These are phyloP conservation scores for Sesamia nonagrioides DNA, from an alignment of 1,140 invertebrate species.

Conservation along the genomic window DNA sequence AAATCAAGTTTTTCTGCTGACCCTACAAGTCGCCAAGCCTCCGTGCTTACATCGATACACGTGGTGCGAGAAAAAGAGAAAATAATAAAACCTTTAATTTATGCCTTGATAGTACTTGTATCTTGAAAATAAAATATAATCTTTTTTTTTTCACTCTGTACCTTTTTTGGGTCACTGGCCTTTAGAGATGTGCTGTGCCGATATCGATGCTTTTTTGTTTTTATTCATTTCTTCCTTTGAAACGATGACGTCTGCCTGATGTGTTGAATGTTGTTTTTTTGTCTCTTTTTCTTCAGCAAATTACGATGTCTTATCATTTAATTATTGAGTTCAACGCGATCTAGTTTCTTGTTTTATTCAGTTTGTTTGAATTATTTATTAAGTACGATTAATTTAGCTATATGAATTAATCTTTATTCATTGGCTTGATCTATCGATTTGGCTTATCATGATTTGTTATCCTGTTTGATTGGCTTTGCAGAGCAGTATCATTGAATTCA, in stretches of 20 bases:
- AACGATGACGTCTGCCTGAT: constrained; percentile 47
- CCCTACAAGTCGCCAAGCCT: constrained; percentile 68
- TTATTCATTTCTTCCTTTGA: constrained; percentile 26
- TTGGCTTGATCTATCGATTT: constrained; percentile 13
- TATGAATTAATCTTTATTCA: constrained; percentile 30
- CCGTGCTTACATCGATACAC: constrained; percentile 74
- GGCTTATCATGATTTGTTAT: constrained; percentile 27
- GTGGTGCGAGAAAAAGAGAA: constrained; percentile 83
- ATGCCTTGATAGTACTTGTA: constrained; percentile 86
- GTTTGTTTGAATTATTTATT: constrained; percentile 21
- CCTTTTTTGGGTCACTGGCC: constrained; percentile 84
- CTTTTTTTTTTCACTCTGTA: constrained; percentile 66
- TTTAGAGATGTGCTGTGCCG: constrained; percentile 69
- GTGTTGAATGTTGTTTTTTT: constrained; percentile 30
- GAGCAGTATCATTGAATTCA: too few relatives aligned
- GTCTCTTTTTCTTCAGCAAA: constrained; percentile 16
- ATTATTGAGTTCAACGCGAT: constrained; percentile 19
- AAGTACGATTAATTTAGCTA: constrained; percentile 7
- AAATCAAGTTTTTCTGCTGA: constrained; percentile 62
- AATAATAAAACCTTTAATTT: constrained; percentile 87
- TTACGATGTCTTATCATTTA: constrained; percentile 19
- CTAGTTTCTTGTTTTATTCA: constrained; percentile 38
- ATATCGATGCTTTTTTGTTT: constrained; percentile 59
- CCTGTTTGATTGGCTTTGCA: not conserved
- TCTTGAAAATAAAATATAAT: constrained; percentile 86